Conservation (phyloP, 1,140 invertebrate genomes). For the Vanessa tameamea region DNA sequence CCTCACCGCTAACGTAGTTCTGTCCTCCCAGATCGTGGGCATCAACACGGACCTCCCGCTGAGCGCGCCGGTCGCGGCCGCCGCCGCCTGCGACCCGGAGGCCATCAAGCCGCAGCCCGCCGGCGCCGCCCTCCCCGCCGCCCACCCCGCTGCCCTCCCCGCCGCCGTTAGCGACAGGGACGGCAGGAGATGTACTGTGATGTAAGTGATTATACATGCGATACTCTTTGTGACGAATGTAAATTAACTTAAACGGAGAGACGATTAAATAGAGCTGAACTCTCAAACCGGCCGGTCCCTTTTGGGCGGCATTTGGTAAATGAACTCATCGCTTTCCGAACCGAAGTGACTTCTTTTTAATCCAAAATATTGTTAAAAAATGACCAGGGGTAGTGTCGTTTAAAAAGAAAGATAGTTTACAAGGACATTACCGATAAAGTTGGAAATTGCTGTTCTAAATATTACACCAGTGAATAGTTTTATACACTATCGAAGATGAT, state of each 20-base stretch:
- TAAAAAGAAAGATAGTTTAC: too few species aligned
- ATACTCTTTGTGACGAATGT: neutral
- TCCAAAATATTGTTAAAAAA: too few species aligned
- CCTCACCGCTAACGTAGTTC: slow-evolving; percentile 50
- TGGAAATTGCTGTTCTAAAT: too few species aligned
- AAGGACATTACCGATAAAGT: too few species aligned
- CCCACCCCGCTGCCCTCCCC: neutral
- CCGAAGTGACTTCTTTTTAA: too few species aligned
- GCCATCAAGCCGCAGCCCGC: slow-evolving; percentile 46
- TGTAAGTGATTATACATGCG: slow-evolving; percentile 49
- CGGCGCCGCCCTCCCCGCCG: slow-evolving; percentile 5
- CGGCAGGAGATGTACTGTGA: slow-evolving; percentile 62
- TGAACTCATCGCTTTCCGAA: too few species aligned
- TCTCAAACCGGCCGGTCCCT: too few species aligned
- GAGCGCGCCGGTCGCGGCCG: slow-evolving; percentile 52
- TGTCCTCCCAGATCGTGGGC: slow-evolving; percentile 59
- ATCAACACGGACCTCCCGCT: slow-evolving; percentile 71
- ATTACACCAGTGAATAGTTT: too few species aligned
- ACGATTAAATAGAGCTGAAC: too few species aligned
- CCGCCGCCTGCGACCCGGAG: slow-evolving; percentile 60
- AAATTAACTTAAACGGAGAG: neutral
- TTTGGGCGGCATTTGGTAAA: too few species aligned
- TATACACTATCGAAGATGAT: too few species aligned
- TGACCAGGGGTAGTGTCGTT: too few species aligned
- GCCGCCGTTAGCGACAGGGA: slow-evolving; percentile 36